Evolutionary conservation across 2,113 vertebrate genomes (phyloP), one percentile per base, ranked within the genome.

Genomic region (Mola mola): DNA sequence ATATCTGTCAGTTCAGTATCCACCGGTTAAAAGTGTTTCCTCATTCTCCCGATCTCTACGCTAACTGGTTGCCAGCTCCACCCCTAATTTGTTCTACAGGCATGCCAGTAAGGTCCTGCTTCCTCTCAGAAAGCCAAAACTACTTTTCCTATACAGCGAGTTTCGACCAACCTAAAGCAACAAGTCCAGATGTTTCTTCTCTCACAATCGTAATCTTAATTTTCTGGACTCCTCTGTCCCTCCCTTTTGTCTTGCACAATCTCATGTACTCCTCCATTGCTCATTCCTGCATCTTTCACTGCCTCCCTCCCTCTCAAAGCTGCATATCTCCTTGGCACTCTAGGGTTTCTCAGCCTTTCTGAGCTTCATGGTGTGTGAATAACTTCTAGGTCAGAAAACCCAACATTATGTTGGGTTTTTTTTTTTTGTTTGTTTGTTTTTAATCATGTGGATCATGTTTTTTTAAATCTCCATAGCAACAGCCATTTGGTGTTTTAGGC

Each of bases 291-390:
- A 50, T 58, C 62, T 11, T 29, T 70, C 55, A 17, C 56, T 55
- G 26, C 57, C 29, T 65, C 51, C 13, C 47, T 50, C 17, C 60
- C 37, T 78, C 67, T 65, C 29, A 20, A 29, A 11, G 19, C 33
- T 65, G 64, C 61, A 66, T 70, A 81, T 19, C 57, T 87, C 50
- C 55, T 59, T 29, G 1, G 37, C 57, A 79, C 58, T 80, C 77
- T 89, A 81, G 68, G 82, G 78, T 88, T 86, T 69, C 83, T 64
- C 47, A 20, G 63, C 50, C 70, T 86, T 83, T 72, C 82, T 29
- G 41, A 81, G 72, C 72, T 33, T 67, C 29, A 29, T 60, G 86
- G 79, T 87, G 81, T 87, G 79, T 75, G 61, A 66, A 69, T 47
- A 57, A 61, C 36, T 36, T 80, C 66, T 66, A 55, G 43, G 38